Percentiles rank a stretch among this genome's conserved stretches.
Evolutionary conservation across 2,888 invertebrate species (phyloP).

Genomic region (Gastracanthus pulcherrimus): DNA sequence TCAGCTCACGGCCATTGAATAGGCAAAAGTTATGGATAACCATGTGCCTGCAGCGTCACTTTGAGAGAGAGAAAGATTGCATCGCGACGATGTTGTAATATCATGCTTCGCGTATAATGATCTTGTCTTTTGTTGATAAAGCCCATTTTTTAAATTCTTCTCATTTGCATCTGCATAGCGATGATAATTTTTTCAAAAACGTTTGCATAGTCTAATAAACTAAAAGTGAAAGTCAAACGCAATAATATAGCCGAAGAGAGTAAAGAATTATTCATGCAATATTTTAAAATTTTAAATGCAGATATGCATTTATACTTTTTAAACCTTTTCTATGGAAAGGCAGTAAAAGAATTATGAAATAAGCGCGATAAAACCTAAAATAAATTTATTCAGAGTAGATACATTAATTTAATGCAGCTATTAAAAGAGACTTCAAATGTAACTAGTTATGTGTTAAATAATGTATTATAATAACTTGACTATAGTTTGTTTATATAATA

Average conservation of each 20-base stretch:
- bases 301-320: not conserved
- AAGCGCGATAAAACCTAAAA: not conserved
- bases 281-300: constrained; percentile 6
- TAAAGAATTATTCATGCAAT: constrained; percentile 2
- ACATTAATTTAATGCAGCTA: no score
- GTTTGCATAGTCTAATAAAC: constrained; percentile 14
- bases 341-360: not conserved
- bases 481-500: no score
- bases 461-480: no score
- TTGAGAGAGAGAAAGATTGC: constrained; percentile 16
- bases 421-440: no score
- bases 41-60: not conserved
- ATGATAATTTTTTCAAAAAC: not conserved
- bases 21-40: constrained; percentile 14
- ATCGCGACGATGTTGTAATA: constrained; percentile 17
- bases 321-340: not conserved
- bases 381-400: no score
- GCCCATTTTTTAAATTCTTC: constrained; percentile 5
- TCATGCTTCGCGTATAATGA: not conserved
- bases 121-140: constrained; percentile 5
- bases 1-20: not conserved
- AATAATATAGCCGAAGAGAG: not conserved
- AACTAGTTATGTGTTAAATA: no score
- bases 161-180: not conserved
- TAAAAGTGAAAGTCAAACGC: constrained; percentile 13